phyloP scores from a whole-genome alignment of 1,140 invertebrate species.

The Aleiodes sp. region DNA sequence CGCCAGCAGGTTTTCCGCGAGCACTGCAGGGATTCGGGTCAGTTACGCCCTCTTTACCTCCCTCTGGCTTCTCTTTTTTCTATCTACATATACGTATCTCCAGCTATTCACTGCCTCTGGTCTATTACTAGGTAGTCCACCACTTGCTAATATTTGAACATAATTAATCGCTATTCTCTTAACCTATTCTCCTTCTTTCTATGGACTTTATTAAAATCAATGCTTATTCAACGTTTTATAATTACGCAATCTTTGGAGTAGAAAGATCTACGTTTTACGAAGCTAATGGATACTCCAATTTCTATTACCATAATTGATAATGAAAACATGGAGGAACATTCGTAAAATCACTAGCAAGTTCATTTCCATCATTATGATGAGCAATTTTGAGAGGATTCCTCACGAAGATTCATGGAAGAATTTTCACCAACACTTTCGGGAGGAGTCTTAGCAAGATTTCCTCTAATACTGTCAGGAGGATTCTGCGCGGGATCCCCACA shows the following conservation, averaged over 20 bases:
- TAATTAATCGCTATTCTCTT: conserved; percentile 52
- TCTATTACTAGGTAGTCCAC: conserved; percentile 25
- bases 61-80: conserved; percentile 21
- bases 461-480: no score
- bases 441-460: no score
- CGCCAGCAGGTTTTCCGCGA: conserved; percentile 61
- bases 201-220: neutral
- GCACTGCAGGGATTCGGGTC: conserved; percentile 50
- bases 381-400: no score
- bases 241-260: neutral
- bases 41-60: conserved; percentile 42
- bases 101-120: neutral
- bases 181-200: neutral
- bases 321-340: no score
- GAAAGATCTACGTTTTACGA: neutral
- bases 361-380: no score
- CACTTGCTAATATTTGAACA: conserved; percentile 58
- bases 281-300: no score
- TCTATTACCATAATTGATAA: no score
- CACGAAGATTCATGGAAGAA: no score
- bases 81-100: conserved; percentile 23
- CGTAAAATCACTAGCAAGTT: no score
- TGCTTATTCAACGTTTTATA: conserved; percentile 16
- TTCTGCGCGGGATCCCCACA: no score
- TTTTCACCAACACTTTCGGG: no score